phyloP scores from a whole-genome alignment of 1,140 invertebrate species.

The Lepidurus couesii region DNA sequence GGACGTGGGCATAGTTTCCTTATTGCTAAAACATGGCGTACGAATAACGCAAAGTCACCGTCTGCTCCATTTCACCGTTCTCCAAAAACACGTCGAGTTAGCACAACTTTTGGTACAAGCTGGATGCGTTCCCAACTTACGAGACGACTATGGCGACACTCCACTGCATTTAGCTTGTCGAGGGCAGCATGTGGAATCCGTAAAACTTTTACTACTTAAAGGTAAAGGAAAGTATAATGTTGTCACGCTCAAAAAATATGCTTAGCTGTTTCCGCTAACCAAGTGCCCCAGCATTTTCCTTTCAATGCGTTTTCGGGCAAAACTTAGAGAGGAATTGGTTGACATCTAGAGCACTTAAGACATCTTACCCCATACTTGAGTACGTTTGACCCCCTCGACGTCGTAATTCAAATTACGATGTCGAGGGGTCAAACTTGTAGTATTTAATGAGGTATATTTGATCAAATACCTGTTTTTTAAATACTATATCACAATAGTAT shows the following conservation, averaged over 20 bases:
- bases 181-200: constrained; percentile 49
- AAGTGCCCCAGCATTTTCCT: background rate
- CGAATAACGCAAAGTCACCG: constrained; percentile 53
- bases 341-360: no score
- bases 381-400: no score
- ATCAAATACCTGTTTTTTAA: no score
- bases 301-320: background rate
- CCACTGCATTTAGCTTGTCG: constrained; percentile 57
- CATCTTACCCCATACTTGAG: no score
- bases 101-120: constrained; percentile 47
- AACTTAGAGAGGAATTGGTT: no score
- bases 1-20: constrained; percentile 43
- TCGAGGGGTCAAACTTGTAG: no score
- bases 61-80: constrained; percentile 53
- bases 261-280: no score
- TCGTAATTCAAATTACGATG: no score
- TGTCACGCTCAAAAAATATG: background rate
- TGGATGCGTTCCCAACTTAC: constrained; percentile 50
- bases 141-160: constrained; percentile 53
- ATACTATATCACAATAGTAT: background rate
- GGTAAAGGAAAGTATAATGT: constrained; percentile 43
- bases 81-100: constrained; percentile 48
- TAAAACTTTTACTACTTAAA: constrained; percentile 47
- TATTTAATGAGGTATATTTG: no score
- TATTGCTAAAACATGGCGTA: constrained; percentile 51